These are phyloP conservation scores for Poecilia picta DNA, from an alignment of 2,797 vertebrate species.

Conservation along the genomic window DNA sequence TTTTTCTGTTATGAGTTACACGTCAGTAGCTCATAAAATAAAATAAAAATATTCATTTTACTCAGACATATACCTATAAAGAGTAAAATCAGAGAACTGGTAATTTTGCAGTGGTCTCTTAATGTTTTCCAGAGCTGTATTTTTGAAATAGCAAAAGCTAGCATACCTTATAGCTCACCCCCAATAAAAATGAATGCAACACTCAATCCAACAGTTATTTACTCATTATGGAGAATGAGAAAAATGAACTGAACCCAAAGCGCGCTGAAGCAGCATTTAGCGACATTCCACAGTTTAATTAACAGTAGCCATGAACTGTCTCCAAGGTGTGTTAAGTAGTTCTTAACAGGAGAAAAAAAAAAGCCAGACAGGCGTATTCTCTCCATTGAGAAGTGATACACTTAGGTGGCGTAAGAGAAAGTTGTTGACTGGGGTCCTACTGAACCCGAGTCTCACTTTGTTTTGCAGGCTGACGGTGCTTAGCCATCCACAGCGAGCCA, in stretches of 20 bases:
- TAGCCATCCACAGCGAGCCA: conserved; percentile 59
- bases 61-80: too few relatives aligned
- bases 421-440: conserved; percentile 40
- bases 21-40: too few relatives aligned
- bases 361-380: conserved; percentile 14
- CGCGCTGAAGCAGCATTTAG: conserved; percentile 5
- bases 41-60: too few relatives aligned
- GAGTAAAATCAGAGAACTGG: too few relatives aligned
- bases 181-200: background rate
- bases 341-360: conserved; percentile 16
- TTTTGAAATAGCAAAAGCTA: background rate
- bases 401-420: conserved; percentile 35
- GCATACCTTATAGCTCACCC: background rate
- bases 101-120: too few relatives aligned
- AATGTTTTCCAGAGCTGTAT: too few relatives aligned
- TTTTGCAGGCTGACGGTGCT: conserved; percentile 54
- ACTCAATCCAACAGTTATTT: background rate
- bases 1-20: too few relatives aligned
- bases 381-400: conserved; percentile 32
- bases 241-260: conserved; percentile 29
- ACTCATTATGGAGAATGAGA: background rate
- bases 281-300: conserved; percentile 28
- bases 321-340: conserved; percentile 24
- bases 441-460: conserved; percentile 51
- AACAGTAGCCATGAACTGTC: conserved; percentile 11